Evolutionary conservation across 2,888 invertebrate species (phyloP), one percentile per base, ranked within the genome.

Genomic region (Rhopalosiphum nymphaeae): DNA sequence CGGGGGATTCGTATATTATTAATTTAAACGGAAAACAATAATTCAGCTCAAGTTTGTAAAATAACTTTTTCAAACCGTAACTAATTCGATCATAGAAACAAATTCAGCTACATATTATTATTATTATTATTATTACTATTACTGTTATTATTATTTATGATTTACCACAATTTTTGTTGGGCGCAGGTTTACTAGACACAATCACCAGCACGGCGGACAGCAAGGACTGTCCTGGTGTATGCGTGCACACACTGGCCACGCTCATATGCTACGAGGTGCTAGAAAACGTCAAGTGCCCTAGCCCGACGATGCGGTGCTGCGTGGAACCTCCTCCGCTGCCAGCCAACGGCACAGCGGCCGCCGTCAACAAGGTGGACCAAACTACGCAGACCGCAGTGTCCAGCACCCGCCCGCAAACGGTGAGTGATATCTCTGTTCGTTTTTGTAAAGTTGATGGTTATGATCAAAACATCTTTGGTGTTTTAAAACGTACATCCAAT

Each of bases 191-290:
- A 13, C 96, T 98, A 95, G 98, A 98, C 95, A 97, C 98, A 56
- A 97, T 98, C 95, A 98, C 98, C 94, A 98, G 97, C 95, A 98
- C 98, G 94, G 98, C 97, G 94, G 98, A 98, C 96, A 97, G 97
- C 94, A 98, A 98, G 96, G 97, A 98, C 96, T 98, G 98, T 95
- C 98, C 98, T 0, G 98, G 98, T 0, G 97, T 98, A 94, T 98
- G 98, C 96, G 98, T 98, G 95, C 98, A 98, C 95, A 97, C 98
- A 25, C 96, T 98, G 94, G 98, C 98, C 3, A 97, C 98, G 0
- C 96, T 98, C 95, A 98, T 98, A 95, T 98, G 98, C 96, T 97
- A 97, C 96, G 97, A 98, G 95, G 98, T 98, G 42, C 96, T 98
- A 91, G 98, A 98, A 94, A 97, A 98, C 95, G 97, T 98, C 44